Base-by-base conservation (phyloP, 1,140 invertebrate genomes). In the Spodoptera litura region DNA sequence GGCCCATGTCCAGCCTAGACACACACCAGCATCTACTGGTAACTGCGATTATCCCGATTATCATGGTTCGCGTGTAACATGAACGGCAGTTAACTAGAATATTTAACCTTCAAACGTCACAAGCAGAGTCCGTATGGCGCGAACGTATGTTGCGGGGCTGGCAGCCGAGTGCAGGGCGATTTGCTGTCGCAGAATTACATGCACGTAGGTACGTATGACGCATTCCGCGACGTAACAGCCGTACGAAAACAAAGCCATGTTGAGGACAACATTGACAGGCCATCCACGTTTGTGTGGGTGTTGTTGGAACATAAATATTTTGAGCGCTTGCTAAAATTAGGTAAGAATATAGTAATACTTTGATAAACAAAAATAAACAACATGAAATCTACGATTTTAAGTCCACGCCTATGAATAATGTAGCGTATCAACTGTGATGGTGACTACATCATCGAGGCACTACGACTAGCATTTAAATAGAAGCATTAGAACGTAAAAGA, bases 191-290 rank as follows among this genome's bases (percentile, higher is more conserved):
- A 73, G 81, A 78, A 81, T 79, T 74, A 78, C 59, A 59, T 79
- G 64, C 75, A 78, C 71, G 64, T 38, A 52, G 35, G 27, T 78
- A 66, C 66, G 12, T 59, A 78, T 88, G 87, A 88, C 85, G 85
- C 82, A 87, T 62, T 78, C 59, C 35, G 70, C 81, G 80, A 88
- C 80, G 85, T 84, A 87, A 87, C 82, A 66, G 61, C 68, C 51
- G 75, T 55, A 83, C 72, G 59, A 81, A 78, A 82, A 83, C 81
- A 80, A 59, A 62, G 78, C 81, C 85, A 83, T 87, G 79, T 83
- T 84, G 82, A 83, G 80, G 80, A 61, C 78, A 44, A 58, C 62
- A 27, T 27, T 53, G 59, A 53, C 61, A 13, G 6, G 44, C 59
- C 49, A 76, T 76, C 51, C 73, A 15, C 27, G 49, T 62, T 35